Base-by-base conservation (phyloP, 2,113 vertebrate species). In the Sporophila hypoxantha region DNA sequence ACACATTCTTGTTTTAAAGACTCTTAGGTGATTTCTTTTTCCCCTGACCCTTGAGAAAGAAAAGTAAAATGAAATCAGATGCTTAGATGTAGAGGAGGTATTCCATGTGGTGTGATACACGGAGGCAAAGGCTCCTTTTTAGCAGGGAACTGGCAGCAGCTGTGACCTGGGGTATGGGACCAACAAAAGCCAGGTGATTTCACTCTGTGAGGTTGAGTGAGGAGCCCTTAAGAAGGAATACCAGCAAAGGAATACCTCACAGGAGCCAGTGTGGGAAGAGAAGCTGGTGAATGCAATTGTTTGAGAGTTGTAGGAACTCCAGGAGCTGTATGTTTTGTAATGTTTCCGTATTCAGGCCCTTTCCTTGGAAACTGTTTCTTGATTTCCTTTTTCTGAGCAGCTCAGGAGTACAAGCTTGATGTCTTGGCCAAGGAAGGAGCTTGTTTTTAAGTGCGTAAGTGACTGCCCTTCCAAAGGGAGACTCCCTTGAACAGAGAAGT, bases 291-390 rank as follows among this genome's bases (percentile, higher is more conserved):
- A 47, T 73, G 50, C 26, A 6, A 29, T 78, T 3, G 0, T 76
- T 84, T 36, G 30, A n/a, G 77, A 44, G 27, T 29, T 83, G 26
- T 34, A 55, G 74, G 82, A 60, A 32, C 39, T 74, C 47, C 57
- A 44, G 64, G 71, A 89, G 15, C 37, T 49, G 6, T 25, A 17
- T 17, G 44, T 39, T 34, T 46, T 47, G 36, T 66, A 53, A 27
- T 49, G 41, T 50, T 34, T 79, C 21, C 14, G 36, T 46, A 20
- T 66, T 67, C 44, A 69, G 22, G 30, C 71, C 11, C 25, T 82
- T 88, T 87, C 68, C 87, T 89, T 87, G 73, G 89, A 89, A 93
- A 84, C 49, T 79, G 21, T 87, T 73, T 73, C 39, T 73, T 80
- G 27, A 41, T 71, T 93, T 91, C 74, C 55, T 93, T 92, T 82